phyloP scores from a whole-genome alignment of 2,113 vertebrate species.

The Tyto alba region DNA sequence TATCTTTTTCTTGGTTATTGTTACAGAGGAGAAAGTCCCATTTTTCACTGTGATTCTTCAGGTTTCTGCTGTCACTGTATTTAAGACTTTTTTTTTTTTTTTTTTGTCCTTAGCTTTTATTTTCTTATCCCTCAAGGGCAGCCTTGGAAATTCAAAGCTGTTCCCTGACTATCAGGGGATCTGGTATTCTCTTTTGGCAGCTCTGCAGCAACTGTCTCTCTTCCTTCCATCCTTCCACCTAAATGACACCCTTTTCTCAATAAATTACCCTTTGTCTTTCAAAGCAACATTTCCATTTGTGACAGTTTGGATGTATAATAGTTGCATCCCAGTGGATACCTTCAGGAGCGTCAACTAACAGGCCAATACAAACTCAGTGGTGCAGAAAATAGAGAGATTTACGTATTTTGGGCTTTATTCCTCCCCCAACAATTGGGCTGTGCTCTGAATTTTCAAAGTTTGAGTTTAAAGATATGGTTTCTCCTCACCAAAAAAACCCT shows the following conservation, averaged over 20 bases:
- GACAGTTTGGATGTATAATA: constrained; percentile 43
- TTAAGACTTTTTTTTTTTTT: background rate
- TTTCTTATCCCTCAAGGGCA: constrained; percentile 57
- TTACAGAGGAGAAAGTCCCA: constrained; percentile 8
- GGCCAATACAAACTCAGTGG: background rate
- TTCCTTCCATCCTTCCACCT: constrained; percentile 12
- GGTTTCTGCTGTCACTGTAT: constrained; percentile 24
- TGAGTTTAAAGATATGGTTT: background rate
- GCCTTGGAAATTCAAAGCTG: background rate
- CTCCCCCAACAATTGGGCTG: background rate
- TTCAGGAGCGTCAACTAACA: background rate
- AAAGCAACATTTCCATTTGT: background rate
- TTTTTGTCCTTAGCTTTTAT: constrained; percentile 32
- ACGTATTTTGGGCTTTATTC: background rate
- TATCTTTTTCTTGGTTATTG: background rate
- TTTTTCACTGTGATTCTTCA: constrained; percentile 10
- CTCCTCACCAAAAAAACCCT: background rate
- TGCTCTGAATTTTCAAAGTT: background rate
- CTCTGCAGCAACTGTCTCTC: constrained; percentile 1
- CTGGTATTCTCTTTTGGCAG: constrained; percentile 18
- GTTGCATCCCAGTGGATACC: background rate
- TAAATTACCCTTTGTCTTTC: constrained; percentile 63
- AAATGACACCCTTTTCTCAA: constrained; percentile 60
- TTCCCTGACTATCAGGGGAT: background rate
- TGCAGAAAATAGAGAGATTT: constrained; percentile 50